These are phyloP conservation scores for Halyomorpha halys DNA, from an alignment of 1,140 invertebrate genomes.

Conservation along the genomic window DNA sequence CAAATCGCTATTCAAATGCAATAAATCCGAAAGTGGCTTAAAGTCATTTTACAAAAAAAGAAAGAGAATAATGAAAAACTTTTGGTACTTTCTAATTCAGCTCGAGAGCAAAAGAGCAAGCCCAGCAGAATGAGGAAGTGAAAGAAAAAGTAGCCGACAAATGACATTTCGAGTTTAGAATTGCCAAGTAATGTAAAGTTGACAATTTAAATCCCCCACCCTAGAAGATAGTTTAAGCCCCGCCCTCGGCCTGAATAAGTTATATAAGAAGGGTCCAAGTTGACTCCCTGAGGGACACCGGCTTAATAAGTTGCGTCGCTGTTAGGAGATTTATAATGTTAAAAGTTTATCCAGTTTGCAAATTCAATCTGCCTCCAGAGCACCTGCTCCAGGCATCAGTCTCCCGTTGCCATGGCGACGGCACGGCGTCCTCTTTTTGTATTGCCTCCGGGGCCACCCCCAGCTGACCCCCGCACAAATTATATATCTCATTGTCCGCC, in stretches of 20 bases:
- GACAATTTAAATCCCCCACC: constrained; percentile 15
- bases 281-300: constrained; percentile 12
- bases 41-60: too few relatives aligned
- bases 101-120: not conserved
- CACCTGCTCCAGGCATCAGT: constrained; percentile 14
- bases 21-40: too few relatives aligned
- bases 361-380: constrained; percentile 16
- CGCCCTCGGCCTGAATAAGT: constrained; percentile 12
- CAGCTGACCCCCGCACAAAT: too few relatives aligned
- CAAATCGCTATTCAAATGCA: too few relatives aligned
- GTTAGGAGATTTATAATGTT: constrained; percentile 17
- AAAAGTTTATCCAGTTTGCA: constrained; percentile 19
- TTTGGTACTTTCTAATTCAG: too few relatives aligned
- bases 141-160: constrained; percentile 4
- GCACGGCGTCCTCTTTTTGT: not conserved
- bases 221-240: constrained; percentile 5
- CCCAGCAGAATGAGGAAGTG: not conserved
- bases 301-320: constrained; percentile 15
- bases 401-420: constrained; percentile 14
- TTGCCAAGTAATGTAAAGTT: constrained; percentile 19
- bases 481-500: too few relatives aligned
- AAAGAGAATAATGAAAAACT: too few relatives aligned
- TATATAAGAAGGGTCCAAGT: constrained; percentile 16
- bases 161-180: constrained; percentile 14
- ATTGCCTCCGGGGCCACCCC: too few relatives aligned